These are phyloP conservation scores for Trypoxylon attenuatum DNA, from an alignment of 2,888 invertebrate genomes.

Conservation along the genomic window DNA sequence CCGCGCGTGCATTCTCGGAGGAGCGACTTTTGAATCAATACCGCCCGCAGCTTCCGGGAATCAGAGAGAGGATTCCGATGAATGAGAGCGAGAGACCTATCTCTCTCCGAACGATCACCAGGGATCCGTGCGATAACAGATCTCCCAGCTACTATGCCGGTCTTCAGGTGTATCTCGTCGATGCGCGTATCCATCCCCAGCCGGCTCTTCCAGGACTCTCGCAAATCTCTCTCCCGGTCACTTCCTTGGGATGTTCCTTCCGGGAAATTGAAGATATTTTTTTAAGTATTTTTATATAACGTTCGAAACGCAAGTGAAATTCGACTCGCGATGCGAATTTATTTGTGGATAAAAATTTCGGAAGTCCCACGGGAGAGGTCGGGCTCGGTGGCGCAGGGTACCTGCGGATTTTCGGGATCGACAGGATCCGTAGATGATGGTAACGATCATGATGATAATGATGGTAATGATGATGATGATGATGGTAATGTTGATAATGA, in stretches of 20 bases:
- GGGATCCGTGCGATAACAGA: slow-evolving; percentile 23
- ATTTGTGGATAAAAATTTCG: background rate
- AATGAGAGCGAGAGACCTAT: slow-evolving; percentile 1
- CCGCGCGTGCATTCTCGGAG: slow-evolving; percentile 35
- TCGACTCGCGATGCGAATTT: background rate
- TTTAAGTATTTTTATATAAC: slow-evolving; percentile 39
- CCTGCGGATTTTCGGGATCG: too few species aligned
- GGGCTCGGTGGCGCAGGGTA: too few species aligned
- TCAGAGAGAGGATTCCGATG: slow-evolving; percentile 7
- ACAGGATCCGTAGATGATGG: too few species aligned
- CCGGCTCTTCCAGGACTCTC: background rate
- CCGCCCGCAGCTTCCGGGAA: slow-evolving; percentile 53
- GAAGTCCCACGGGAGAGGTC: too few species aligned
- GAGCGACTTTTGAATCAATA: slow-evolving; percentile 48
- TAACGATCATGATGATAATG: too few species aligned
- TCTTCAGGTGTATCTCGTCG: slow-evolving; percentile 1
- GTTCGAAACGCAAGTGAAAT: background rate
- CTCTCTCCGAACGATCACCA: slow-evolving; percentile 24
- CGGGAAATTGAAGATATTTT: slow-evolving; percentile 24
- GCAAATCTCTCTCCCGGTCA: background rate
- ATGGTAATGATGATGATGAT: too few species aligned
- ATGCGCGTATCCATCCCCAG: slow-evolving; percentile 9
- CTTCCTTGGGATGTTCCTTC: too few species aligned
- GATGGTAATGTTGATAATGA: too few species aligned
- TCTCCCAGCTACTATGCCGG: too few species aligned